Percentiles rank a stretch among this genome's conserved stretches.
These are phyloP conservation scores for Drosophila bifasciata DNA, from an alignment of 1,140 invertebrate species.

Conservation along the genomic window DNA sequence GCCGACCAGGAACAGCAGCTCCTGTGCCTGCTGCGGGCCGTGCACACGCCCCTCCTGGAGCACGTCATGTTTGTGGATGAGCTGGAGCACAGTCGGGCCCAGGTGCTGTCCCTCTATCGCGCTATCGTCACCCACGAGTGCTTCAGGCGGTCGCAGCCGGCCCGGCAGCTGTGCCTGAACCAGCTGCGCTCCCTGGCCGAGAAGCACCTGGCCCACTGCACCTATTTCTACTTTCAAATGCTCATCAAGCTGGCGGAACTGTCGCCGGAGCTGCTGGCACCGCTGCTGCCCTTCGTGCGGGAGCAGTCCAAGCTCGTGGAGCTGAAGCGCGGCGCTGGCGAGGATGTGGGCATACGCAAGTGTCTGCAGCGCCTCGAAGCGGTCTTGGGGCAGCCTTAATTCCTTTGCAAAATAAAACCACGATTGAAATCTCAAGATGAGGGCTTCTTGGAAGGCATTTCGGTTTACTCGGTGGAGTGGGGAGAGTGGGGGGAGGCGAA, in stretches of 20 bases:
- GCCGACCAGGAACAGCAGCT: slow-evolving; percentile 35
- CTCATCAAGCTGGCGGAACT: slow-evolving; percentile 70
- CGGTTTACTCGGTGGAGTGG: too few species aligned
- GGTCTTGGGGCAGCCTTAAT: slow-evolving; percentile 10
- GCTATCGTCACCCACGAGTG: slow-evolving; percentile 25
- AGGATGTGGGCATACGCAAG: slow-evolving; percentile 78
- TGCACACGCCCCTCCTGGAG: slow-evolving; percentile 63
- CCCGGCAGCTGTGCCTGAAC: slow-evolving; percentile 30
- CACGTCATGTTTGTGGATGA: slow-evolving; percentile 82
- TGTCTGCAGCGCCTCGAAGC: slow-evolving; percentile 65
- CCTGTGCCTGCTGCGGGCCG: slow-evolving; percentile 54
- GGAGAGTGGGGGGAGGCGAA: neutral
- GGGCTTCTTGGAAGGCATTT: neutral
- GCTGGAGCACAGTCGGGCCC: slow-evolving; percentile 63
- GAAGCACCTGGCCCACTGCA: slow-evolving; percentile 80
- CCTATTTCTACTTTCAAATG: slow-evolving; percentile 80
- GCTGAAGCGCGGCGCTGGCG: slow-evolving; percentile 75
- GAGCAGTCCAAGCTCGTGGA: slow-evolving; percentile 68
- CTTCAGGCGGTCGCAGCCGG: slow-evolving; percentile 30
- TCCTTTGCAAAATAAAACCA: neutral
- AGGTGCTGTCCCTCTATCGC: slow-evolving; percentile 62
- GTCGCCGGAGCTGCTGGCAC: slow-evolving; percentile 32
- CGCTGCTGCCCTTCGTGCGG: slow-evolving; percentile 51
- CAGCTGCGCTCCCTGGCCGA: slow-evolving; percentile 65
- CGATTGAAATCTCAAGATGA: neutral